Conservation (phyloP, 2,888 invertebrate genomes). For the Phaonia tiefii region DNA sequence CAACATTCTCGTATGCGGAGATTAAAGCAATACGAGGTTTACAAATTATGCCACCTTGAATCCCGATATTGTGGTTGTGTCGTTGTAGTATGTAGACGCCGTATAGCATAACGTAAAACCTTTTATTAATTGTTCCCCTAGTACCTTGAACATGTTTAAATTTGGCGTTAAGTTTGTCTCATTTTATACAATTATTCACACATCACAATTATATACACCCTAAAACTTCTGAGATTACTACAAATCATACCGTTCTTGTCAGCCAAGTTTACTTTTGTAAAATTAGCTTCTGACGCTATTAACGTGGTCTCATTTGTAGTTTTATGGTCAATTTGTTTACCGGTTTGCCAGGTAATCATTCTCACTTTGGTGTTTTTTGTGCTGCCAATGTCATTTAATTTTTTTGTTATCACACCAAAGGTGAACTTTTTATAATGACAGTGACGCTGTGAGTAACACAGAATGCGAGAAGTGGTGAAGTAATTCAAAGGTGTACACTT, state of each 20-base stretch:
- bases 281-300: slow-evolving; percentile 10
- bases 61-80: no score
- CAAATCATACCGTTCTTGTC: slow-evolving; percentile 53
- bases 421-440: slow-evolving; percentile 29
- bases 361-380: slow-evolving; percentile 17
- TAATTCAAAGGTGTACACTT: neutral
- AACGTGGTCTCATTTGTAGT: neutral
- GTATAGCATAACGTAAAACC: no score
- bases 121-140: no score
- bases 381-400: neutral
- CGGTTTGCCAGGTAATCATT: slow-evolving; percentile 48
- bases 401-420: neutral
- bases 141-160: no score
- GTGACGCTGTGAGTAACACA: no score
- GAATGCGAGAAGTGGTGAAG: no score
- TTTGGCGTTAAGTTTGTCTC: no score
- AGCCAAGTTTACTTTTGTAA: slow-evolving; percentile 45
- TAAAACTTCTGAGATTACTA: slow-evolving; percentile 43
- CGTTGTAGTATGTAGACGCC: no score
- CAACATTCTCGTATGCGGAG: no score
- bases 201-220: neutral
- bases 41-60: no score
- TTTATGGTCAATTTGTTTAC: slow-evolving; percentile 59
- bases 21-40: no score
- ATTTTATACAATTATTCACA: neutral